phyloP scores from a whole-genome alignment of 1,140 invertebrate genomes.

The Mercenaria mercenaria region DNA sequence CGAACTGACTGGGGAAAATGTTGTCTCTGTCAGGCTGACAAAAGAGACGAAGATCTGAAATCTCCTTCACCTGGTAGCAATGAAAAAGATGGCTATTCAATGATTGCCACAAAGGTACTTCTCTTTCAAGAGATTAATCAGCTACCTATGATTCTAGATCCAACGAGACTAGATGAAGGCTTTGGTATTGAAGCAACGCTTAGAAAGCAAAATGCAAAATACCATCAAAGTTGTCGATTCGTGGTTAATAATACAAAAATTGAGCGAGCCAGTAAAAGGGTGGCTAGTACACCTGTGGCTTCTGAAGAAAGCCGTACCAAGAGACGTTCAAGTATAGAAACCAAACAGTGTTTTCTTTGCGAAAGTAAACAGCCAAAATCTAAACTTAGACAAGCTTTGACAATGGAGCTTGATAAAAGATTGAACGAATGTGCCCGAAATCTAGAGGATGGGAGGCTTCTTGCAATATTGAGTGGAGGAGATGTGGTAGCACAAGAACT shows the following conservation, averaged over 20 bases:
- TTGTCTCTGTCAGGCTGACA: slow-evolving; percentile 51
- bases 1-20: slow-evolving; percentile 49
- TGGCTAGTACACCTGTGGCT: not conserved
- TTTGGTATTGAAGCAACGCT: slow-evolving; percentile 44
- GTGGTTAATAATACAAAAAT: slow-evolving; percentile 45
- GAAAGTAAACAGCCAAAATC: too few species aligned
- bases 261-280: not conserved
- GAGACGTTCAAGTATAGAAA: too few species aligned
- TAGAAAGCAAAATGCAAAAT: slow-evolving; percentile 5
- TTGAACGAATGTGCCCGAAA: too few species aligned
- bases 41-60: slow-evolving; percentile 43
- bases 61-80: not conserved
- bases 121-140: slow-evolving; percentile 39
- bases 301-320: not conserved
- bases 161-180: slow-evolving; percentile 43
- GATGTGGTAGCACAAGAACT: slow-evolving; percentile 66
- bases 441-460: too few species aligned
- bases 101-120: slow-evolving; percentile 40
- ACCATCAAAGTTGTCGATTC: slow-evolving; percentile 11
- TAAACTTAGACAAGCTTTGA: too few species aligned
- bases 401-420: too few species aligned
- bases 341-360: slow-evolving; percentile 36
- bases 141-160: slow-evolving; percentile 43
- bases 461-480: too few species aligned
- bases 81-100: slow-evolving; percentile 3